phyloP scores from a whole-genome alignment of 1,140 invertebrate species.

The Drosophila orena region DNA sequence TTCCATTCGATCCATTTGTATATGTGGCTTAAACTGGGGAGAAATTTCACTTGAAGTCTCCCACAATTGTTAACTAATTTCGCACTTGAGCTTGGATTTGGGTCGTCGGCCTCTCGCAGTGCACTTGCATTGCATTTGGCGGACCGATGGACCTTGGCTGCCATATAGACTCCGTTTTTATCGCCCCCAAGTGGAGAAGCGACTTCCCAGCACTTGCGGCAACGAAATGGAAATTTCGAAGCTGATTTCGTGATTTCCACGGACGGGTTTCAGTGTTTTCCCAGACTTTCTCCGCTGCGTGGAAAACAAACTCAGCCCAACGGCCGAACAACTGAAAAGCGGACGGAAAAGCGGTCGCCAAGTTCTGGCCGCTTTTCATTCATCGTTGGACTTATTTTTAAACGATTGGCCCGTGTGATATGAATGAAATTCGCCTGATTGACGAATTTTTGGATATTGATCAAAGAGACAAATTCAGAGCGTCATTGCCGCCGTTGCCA shows the following conservation, averaged over 20 bases:
- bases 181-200: constrained; percentile 7
- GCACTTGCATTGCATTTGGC: constrained; percentile 4
- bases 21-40: neutral
- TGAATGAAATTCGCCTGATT: constrained; percentile 58
- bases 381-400: constrained; percentile 46
- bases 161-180: constrained; percentile 32
- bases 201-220: constrained; percentile 21
- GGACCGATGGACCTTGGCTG: constrained; percentile 19
- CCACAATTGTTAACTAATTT: constrained; percentile 5
- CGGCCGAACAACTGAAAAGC: neutral
- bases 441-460: constrained; percentile 76
- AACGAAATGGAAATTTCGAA: constrained; percentile 2
- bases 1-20: neutral
- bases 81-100: neutral
- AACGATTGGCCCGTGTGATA: constrained; percentile 23
- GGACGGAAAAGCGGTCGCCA: neutral
- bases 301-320: neutral
- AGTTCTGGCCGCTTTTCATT: constrained; percentile 43
- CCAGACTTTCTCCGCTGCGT: constrained; percentile 67
- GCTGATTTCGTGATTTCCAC: constrained; percentile 56
- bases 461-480: constrained; percentile 59
- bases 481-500: constrained; percentile 59
- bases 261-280: constrained; percentile 58
- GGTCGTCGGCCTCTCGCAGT: constrained; percentile 19
- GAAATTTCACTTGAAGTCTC: neutral